These are phyloP conservation scores for Numida meleagris DNA, from an alignment of 2,113 vertebrate species.

Conservation along the genomic window DNA sequence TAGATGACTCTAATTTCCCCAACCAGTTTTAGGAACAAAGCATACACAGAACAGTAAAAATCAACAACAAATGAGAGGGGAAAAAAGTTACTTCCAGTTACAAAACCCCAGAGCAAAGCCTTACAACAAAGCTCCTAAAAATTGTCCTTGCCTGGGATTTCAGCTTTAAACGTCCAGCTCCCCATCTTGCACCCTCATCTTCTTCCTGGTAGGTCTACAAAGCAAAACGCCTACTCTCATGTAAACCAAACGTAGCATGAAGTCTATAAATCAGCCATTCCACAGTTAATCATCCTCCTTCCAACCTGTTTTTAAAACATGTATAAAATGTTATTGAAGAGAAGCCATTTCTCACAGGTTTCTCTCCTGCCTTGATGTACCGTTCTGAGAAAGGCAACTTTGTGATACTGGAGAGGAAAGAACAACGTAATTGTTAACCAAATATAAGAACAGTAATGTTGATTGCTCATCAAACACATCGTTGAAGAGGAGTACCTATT, in stretches of 20 bases:
- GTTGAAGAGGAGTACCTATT: conserved; percentile 9
- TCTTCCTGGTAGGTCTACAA: not conserved
- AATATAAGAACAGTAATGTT: not conserved
- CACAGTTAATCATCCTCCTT: not conserved
- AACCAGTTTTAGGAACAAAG: conserved; percentile 18
- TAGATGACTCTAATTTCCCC: conserved; percentile 32
- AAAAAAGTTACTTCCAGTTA: not conserved
- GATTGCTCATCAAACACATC: not conserved
- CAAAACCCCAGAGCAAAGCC: not conserved
- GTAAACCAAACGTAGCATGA: not conserved
- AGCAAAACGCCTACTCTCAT: not conserved
- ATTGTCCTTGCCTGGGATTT: not conserved
- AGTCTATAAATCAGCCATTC: not conserved
- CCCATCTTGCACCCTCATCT: not conserved
- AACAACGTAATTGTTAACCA: conserved; percentile 32
- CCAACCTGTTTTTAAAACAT: not conserved
- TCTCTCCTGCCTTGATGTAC: conserved; percentile 16
- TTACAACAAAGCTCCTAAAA: not conserved
- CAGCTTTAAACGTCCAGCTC: not conserved
- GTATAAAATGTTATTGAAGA: conserved; percentile 38
- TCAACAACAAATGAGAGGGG: not conserved
- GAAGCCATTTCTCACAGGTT: conserved; percentile 8
- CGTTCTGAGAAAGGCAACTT: conserved; percentile 32
- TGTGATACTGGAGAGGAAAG: conserved; percentile 12
- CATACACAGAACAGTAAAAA: not conserved